Percentiles rank a stretch among this genome's conserved stretches.
These are phyloP conservation scores for Sarcophaga carnaria DNA, from an alignment of 2,888 invertebrate species.

Conservation along the genomic window DNA sequence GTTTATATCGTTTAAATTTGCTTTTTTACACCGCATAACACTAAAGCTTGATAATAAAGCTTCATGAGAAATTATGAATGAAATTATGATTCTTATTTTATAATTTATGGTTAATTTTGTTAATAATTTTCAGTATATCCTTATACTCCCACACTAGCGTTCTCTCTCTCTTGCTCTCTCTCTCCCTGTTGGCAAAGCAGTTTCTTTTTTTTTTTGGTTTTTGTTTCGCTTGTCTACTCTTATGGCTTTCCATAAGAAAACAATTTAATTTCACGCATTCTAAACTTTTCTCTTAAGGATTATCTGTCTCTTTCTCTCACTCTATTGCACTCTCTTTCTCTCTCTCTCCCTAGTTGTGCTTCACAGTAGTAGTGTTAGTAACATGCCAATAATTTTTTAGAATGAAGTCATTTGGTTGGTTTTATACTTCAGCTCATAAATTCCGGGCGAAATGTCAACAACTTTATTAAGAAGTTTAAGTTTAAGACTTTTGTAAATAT, in stretches of 20 bases:
- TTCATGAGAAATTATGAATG: background rate
- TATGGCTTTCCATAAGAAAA: slow-evolving; percentile 7
- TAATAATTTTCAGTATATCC: slow-evolving; percentile 11
- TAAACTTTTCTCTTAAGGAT: slow-evolving; percentile 45
- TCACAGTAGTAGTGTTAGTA: background rate
- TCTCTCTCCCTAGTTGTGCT: background rate
- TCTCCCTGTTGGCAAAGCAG: too few relatives aligned
- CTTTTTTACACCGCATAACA: background rate
- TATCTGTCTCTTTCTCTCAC: background rate
- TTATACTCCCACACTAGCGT: too few relatives aligned
- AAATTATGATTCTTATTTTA: slow-evolving; percentile 17
- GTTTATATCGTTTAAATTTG: background rate
- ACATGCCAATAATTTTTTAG: slow-evolving; percentile 52
- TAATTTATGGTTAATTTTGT: slow-evolving; percentile 28
- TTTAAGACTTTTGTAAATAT: slow-evolving; percentile 33
- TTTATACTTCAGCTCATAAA: slow-evolving; percentile 48
- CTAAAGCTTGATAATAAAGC: background rate
- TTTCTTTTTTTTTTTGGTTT: background rate
- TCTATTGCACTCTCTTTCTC: background rate
- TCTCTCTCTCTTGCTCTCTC: too few relatives aligned
- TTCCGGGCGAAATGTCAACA: slow-evolving; percentile 54
- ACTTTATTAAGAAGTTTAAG: slow-evolving; percentile 41
- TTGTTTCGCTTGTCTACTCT: background rate
- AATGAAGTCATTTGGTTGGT: slow-evolving; percentile 42
- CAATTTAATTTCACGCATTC: slow-evolving; percentile 66